Evolutionary conservation across 2,113 vertebrate genomes (phyloP).

Genomic region (Prunella himalayana): DNA sequence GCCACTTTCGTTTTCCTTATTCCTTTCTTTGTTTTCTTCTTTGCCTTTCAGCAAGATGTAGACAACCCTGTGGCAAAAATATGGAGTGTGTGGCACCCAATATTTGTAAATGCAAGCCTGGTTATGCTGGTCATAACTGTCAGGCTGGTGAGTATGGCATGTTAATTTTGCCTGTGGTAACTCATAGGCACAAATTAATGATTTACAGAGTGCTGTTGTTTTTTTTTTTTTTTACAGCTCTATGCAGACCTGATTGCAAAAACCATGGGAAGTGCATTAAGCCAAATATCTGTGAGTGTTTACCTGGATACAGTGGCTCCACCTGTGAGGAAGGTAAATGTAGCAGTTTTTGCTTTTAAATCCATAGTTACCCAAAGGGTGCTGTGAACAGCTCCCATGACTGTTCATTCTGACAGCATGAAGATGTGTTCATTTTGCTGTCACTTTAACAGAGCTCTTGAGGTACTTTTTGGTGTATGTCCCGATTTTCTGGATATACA

Average conservation of each 20-base stretch:
- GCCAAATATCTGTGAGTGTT: slow-evolving; percentile 82
- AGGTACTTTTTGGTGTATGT: background rate
- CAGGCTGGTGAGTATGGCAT: slow-evolving; percentile 77
- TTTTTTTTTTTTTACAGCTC: slow-evolving; percentile 69
- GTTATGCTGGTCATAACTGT: slow-evolving; percentile 84
- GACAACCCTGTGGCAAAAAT: slow-evolving; percentile 80
- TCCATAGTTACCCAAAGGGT: background rate
- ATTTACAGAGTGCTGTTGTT: slow-evolving; percentile 11
- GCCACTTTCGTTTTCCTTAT: background rate
- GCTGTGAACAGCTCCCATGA: background rate
- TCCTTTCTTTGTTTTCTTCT: background rate
- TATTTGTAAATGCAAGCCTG: slow-evolving; percentile 84
- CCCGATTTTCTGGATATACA: background rate
- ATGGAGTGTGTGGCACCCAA: slow-evolving; percentile 85
- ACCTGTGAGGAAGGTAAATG: slow-evolving; percentile 84
- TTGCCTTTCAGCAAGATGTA: slow-evolving; percentile 79
- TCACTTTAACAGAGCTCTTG: background rate
- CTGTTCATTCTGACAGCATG: background rate
- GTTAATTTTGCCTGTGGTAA: background rate
- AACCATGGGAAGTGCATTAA: slow-evolving; percentile 84
- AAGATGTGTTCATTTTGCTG: background rate
- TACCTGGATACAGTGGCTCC: slow-evolving; percentile 73
- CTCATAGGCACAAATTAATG: background rate
- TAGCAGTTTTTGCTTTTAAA: background rate
- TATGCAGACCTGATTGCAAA: slow-evolving; percentile 87